These are phyloP conservation scores for Pseudomyrmex concolor DNA, from an alignment of 1,140 invertebrate species.

Conservation along the genomic window DNA sequence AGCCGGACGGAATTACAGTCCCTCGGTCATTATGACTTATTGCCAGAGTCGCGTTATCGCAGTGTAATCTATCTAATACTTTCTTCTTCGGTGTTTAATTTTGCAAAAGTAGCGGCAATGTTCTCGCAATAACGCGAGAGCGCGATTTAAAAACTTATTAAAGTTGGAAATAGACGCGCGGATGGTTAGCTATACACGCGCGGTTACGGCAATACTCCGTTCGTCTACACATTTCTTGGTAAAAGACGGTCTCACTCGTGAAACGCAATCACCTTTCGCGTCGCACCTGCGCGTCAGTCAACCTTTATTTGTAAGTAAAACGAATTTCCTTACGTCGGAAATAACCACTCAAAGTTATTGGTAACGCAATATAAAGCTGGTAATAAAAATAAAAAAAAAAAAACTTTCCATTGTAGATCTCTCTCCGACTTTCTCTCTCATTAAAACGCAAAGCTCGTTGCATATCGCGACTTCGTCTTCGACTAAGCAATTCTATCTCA, in stretches of 20 bases:
- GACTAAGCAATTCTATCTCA: background rate
- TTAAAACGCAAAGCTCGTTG: slow-evolving; percentile 16
- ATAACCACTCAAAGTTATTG: slow-evolving; percentile 46
- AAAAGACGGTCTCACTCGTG: slow-evolving; percentile 10
- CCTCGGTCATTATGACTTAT: too few species aligned
- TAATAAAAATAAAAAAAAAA: background rate
- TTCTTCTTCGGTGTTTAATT: background rate
- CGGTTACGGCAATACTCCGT: slow-evolving; percentile 5
- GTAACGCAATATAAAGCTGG: background rate
- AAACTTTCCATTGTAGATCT: background rate
- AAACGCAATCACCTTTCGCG: slow-evolving; percentile 46
- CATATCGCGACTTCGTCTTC: too few species aligned
- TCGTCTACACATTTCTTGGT: slow-evolving; percentile 15
- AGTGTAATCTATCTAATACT: too few species aligned
- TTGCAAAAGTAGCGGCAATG: background rate
- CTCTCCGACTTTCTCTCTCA: background rate
- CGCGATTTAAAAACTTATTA: slow-evolving; percentile 34
- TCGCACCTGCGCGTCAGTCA: slow-evolving; percentile 42
- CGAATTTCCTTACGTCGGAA: slow-evolving; percentile 40
- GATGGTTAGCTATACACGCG: background rate
- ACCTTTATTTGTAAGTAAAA: slow-evolving; percentile 49
- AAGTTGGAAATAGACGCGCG: slow-evolving; percentile 9
- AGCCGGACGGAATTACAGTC: too few species aligned
- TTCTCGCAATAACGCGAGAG: background rate
- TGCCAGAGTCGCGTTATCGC: too few species aligned